Evolutionary conservation across 2,797 vertebrate genomes (phyloP), one percentile per base, ranked within the genome.

Genomic region (Limnodromus scolopaceus): DNA sequence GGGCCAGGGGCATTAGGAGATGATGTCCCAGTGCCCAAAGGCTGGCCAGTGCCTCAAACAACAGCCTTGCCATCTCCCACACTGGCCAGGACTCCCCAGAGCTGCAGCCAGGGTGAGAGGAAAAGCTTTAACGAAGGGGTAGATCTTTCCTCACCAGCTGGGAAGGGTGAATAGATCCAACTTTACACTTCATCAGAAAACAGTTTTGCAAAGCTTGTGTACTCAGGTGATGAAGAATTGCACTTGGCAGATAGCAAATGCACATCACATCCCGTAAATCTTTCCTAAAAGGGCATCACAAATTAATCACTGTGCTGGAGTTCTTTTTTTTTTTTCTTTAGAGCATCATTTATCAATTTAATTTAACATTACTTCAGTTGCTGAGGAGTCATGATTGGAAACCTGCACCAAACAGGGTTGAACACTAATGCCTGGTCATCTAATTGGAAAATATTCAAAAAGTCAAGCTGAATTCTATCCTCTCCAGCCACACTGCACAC

Each of bases 281-380:
- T 95, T 96, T 94, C 91, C 87, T 84, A 96, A 98, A 97, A 98
- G 95, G 94, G 86, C 94, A 96, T 58, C 76, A 83, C 77, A 92
- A 91, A 96, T 98, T 97, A 97, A 98, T 98, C 95, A 95, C 87
- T 95, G 94, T 93, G 92, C 68, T 91, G 89, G 96, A 93, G 89
- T 82, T 96, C 78, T 54, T 96, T 93, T 95, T 91, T 77, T 95
- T 51, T 43, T 43, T 43, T 43, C 66, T 78, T 97, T 83, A 91
- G 83, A 95, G 71, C 68, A 93, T 79, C 94, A 96, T 97, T 97
- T 96, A 97, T 97, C 96, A 97, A 84, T 96, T 97, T 95, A 94
- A 97, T 95, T 94, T 96, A 97, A 92, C 45, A 16, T 97, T 95
- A 93, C 74, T 97, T 96, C 96, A 95, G 95, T n/a, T 51, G 89